phyloP scores from a whole-genome alignment of 2,113 vertebrate genomes.

The Varanus salvator region DNA sequence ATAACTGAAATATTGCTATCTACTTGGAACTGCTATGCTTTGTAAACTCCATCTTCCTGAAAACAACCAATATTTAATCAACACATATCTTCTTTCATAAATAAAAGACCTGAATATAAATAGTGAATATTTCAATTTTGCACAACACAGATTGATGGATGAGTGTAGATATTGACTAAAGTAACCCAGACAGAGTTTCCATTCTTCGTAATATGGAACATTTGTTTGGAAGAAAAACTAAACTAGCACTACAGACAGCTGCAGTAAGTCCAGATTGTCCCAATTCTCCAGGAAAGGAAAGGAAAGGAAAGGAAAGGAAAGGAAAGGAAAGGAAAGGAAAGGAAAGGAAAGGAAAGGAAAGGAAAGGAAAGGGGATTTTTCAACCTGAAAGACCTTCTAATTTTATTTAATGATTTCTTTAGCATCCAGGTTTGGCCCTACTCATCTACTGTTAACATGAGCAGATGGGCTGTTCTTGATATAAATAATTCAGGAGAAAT shows the following conservation, averaged over 20 bases:
- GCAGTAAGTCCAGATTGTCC: slow-evolving; percentile 1
- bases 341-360: neutral
- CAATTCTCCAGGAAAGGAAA: slow-evolving; percentile 14
- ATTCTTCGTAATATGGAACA: slow-evolving; percentile 1
- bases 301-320: too few species aligned
- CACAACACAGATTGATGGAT: neutral
- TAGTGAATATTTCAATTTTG: slow-evolving; percentile 22
- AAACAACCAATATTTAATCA: neutral
- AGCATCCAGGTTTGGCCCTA: neutral
- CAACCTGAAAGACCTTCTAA: neutral
- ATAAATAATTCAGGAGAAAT: slow-evolving; percentile 40
- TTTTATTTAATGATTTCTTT: slow-evolving; percentile 1
- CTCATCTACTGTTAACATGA: neutral
- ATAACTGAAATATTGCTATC: slow-evolving; percentile 15
- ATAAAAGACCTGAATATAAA: neutral
- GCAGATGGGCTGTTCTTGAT: slow-evolving; percentile 27
- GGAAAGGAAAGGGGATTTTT: slow-evolving; percentile 4
- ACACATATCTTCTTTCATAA: neutral
- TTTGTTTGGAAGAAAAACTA: slow-evolving; percentile 36
- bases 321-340: neutral
- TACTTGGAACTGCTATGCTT: neutral
- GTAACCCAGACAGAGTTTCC: neutral
- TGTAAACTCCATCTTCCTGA: neutral
- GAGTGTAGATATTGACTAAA: neutral
- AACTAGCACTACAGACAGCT: neutral